Evolutionary conservation across 2,888 invertebrate genomes (phyloP), one percentile per base, ranked within the genome.

Genomic region (Lydus trimaculatus): DNA sequence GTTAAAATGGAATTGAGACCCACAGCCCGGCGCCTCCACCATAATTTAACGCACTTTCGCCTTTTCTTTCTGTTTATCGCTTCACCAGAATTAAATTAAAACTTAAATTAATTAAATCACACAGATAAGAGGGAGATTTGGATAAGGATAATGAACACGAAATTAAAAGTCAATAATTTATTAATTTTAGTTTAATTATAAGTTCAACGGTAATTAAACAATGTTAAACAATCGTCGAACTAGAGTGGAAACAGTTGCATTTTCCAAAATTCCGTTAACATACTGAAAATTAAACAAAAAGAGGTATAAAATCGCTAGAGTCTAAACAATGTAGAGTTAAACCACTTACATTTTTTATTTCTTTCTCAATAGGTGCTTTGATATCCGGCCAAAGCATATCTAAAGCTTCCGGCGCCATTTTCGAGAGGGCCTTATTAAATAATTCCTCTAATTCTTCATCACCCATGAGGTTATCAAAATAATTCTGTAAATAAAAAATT

Each of bases 301-400:
- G 48, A 70, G 39, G 20, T 48, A 17, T 36, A 13, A 15, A 36
- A 56, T 48, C 58, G n/a, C n/a, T n/a, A n/a, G n/a, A n/a, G n/a
- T 28, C 28, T 3, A 28, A 28, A 28, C 48, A 58, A 61, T 2
- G 43, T 25, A 36, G 7, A 20, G 56, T 48, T 52, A n/a, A 33
- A 61, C n/a, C 64, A 75, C 77, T 80, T 80, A 85, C 85, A 64
- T 80, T 77, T 68, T 79, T 82, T 15, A 85, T 74, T 76, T 84
- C 82, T 70, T 79, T 75, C 56, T 84, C 80, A 25, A 85, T 78
- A 15, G 83, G 82, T 17, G 80, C 79, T 72, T 83, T 84, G 15
- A 85, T 77, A 73, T 84, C 84, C 1, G 85, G 85, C 86, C 86
- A 86, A n/a, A 85, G 73, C 62, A 83, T 83, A 62, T 84, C 82